Base-by-base conservation (phyloP, 2,888 invertebrate genomes). In the Nudaria mundana region DNA sequence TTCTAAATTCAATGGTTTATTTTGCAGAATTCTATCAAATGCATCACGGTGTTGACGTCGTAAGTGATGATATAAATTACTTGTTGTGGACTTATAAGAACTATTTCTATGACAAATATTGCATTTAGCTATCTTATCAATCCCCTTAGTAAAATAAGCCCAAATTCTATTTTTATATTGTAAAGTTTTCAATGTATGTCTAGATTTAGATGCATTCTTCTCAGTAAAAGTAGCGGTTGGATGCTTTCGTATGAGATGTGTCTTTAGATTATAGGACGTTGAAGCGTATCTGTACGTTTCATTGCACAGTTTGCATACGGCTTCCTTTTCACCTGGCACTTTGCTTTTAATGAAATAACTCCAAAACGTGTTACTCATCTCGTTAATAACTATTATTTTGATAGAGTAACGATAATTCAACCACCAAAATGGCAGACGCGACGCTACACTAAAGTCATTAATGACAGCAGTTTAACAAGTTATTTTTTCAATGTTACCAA, bases 221-320 rank as follows among this genome's bases (percentile, higher is more conserved):
- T 1, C 3, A 15, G 1, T n/a, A n/a, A 35, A 3, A 23, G 16
- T n/a, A 12, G 15, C 15, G n/a, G n/a, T n/a, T 1, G 7, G n/a
- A 16, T 37, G 36, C 16, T 37, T 37, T 6, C 23, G 14, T 2
- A 22, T 10, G 7, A 37, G 11, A 37, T 37, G 36, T 1, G 12
- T 3, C 30, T 37, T 37, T 5, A 37, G 36, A 30, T 37, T 37
- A 37, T 10, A 2, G 8, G 20, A 10, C 3, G 30, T 37, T 6
- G 36, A 2, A 16, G 23, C 12, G 14, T 30, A 37, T 3, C 11
- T 22, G 7, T 30, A 30, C 1, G 11, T 15, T 15, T 37, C 23
- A 12, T 29, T 12, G n/a, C 36, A 37, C 14, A 37, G 11, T 30
- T 22, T 29, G 2, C 36, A 37, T 2, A 7, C 1, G 5, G 11